phyloP scores from a whole-genome alignment of 2,888 invertebrate species.

The Eupeodes latifasciatus region DNA sequence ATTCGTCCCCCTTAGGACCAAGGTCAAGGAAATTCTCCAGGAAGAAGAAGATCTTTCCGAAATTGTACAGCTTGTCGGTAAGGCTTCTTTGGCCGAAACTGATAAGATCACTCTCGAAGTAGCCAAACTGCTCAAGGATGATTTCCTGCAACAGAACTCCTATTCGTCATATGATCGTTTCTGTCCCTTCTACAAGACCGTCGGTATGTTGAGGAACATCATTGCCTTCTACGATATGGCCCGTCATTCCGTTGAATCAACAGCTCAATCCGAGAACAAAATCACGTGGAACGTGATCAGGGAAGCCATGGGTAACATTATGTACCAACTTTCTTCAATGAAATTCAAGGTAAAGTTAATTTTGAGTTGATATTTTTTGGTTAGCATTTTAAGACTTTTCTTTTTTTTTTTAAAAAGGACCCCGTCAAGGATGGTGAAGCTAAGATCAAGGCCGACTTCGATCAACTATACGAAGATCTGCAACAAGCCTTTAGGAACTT shows the following conservation, averaged over 20 bases:
- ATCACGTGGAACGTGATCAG: slow-evolving; percentile 99
- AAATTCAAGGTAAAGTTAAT: slow-evolving; percentile 94
- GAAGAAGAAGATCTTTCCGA: slow-evolving; percentile 99
- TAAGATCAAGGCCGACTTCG: slow-evolving; percentile 98
- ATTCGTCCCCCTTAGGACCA: slow-evolving; percentile 98
- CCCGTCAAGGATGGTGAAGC: slow-evolving; percentile 99
- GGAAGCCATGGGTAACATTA: slow-evolving; percentile 97
- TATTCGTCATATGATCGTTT: slow-evolving; percentile 97
- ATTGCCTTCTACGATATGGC: slow-evolving; percentile 99
- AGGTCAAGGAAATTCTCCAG: slow-evolving; percentile 96
- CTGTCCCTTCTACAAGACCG: slow-evolving; percentile 99
- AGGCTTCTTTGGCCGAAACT: slow-evolving; percentile 98
- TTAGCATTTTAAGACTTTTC: no score
- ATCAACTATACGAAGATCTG: slow-evolving; percentile 98
- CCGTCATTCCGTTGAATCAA: slow-evolving; percentile 98
- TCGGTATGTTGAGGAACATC: slow-evolving; percentile 99
- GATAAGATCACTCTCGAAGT: slow-evolving; percentile 99
- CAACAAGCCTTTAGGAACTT: slow-evolving; percentile 98
- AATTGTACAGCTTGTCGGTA: slow-evolving; percentile 99
- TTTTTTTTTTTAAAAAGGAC: slow-evolving; percentile 88
- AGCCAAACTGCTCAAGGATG: slow-evolving; percentile 98
- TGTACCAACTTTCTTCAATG: slow-evolving; percentile 99
- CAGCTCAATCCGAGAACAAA: slow-evolving; percentile 99
- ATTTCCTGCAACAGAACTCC: slow-evolving; percentile 99
- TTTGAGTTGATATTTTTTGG: background rate